These are phyloP conservation scores for Anguilla pacifica DNA, from an alignment of 2,797 vertebrate genomes.

Conservation along the genomic window DNA sequence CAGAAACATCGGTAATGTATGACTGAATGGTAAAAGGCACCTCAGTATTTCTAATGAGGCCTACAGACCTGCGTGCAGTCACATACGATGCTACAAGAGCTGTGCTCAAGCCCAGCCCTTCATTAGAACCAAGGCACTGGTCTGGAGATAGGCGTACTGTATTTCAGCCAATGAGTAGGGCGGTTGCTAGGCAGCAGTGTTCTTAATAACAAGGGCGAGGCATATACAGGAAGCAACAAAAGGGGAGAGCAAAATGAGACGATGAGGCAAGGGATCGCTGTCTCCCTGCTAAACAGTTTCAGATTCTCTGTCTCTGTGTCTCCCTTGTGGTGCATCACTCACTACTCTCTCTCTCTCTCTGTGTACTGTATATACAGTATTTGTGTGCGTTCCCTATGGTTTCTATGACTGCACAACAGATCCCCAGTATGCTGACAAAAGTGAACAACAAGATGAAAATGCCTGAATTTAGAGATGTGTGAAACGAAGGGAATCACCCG, in stretches of 20 bases:
- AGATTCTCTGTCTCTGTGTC: neutral
- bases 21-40: neutral
- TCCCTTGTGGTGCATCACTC: neutral
- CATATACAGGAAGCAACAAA: neutral
- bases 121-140: neutral
- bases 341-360: neutral
- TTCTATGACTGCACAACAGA: neutral
- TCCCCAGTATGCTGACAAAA: neutral
- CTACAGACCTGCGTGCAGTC: neutral
- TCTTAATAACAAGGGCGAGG: neutral
- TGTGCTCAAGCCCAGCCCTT: neutral
- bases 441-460: neutral
- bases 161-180: neutral
- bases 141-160: neutral
- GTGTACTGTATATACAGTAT: neutral
- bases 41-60: neutral
- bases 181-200: constrained; percentile 3
- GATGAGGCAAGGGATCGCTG: neutral
- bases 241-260: neutral
- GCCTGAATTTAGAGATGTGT: neutral
- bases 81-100: neutral
- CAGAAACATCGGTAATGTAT: neutral
- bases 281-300: neutral
- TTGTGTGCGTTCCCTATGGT: neutral
- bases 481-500: neutral